Conservation (phyloP, 2,888 invertebrate genomes). For the Phengaris arion region DNA sequence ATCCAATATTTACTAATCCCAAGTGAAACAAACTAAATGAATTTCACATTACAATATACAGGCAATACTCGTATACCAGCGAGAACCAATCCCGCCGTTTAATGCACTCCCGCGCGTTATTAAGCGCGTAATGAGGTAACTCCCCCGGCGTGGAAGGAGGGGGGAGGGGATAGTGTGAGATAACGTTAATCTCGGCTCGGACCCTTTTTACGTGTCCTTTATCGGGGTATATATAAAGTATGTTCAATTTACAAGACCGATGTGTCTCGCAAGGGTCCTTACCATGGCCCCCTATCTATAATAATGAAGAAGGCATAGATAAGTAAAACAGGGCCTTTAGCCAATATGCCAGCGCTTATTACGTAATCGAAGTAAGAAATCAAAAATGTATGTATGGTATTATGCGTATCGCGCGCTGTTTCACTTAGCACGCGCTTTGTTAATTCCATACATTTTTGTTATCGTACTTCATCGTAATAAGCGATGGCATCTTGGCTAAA, state of each 20-base stretch:
- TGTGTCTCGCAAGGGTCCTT: background rate
- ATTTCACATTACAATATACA: background rate
- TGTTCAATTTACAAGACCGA: constrained; percentile 5
- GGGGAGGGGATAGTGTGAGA: constrained; percentile 3
- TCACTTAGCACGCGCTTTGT: no score
- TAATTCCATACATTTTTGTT: no score
- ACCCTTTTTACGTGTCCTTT: constrained; percentile 10
- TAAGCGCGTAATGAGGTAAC: background rate
- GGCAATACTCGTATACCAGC: background rate
- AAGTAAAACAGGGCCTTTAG: background rate
- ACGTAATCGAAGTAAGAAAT: no score
- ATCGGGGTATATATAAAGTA: constrained; percentile 5
- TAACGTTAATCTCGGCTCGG: constrained; percentile 20
- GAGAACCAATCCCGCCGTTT: background rate
- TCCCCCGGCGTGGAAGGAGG: background rate
- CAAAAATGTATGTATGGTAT: no score
- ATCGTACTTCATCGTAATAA: no score
- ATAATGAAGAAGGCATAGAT: background rate
- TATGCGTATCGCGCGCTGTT: no score
- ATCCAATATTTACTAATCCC: background rate
- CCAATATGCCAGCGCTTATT: no score
- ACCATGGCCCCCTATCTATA: background rate
- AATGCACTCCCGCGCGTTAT: background rate
- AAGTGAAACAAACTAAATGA: background rate
- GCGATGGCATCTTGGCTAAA: no score